Base-by-base conservation (phyloP, 2,888 invertebrate genomes). In the Nymphalis c-album region DNA sequence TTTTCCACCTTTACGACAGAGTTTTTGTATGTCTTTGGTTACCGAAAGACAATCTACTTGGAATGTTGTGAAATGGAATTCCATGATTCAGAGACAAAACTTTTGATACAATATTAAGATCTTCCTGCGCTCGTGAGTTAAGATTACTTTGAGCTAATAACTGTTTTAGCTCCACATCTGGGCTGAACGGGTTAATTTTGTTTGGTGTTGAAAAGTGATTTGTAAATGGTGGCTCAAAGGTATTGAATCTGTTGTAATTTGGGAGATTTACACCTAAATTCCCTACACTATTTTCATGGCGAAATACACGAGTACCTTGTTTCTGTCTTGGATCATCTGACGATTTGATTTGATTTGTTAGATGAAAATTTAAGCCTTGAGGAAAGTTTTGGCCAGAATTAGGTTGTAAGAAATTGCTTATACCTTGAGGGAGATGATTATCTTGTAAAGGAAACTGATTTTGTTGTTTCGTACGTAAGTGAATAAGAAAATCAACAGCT, bases 31-130 rank as follows among this genome's bases (percentile, higher is more conserved):
- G 85, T 74, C 88, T 85, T 74, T 91, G 81, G 65, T 85, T 90
- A 64, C 92, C 92, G 74, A 91, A 93, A 47, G 85, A 83, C 71
- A 90, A 77, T 74, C 89, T 85, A 70, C 91, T 90, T 18, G 86
- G 87, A 26, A 92, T 80, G 67, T 86, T 87, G 71, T 88, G 88
- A 0, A 93, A 78, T 8, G 93, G 80, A n/a, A 95, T 91, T 60
- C 95, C 95, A 78, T 96, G 96, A 85, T 97, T 96, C 65, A 96
- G 87, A 10, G 96, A 96, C 77, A 97, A 87, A 69, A 97, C 95
- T 89, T 96, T 96, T 58, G 96, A 95, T 47, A 97, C 96, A 77
- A 97, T 95, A 81, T 95, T 96, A 62, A 97, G 89, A 85, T 97
- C 96, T 81, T 96, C 96, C 67, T 94, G 94, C 71, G 89, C 90